phyloP scores from a whole-genome alignment of 1,140 invertebrate genomes.

The Gonatopus flavifemur region DNA sequence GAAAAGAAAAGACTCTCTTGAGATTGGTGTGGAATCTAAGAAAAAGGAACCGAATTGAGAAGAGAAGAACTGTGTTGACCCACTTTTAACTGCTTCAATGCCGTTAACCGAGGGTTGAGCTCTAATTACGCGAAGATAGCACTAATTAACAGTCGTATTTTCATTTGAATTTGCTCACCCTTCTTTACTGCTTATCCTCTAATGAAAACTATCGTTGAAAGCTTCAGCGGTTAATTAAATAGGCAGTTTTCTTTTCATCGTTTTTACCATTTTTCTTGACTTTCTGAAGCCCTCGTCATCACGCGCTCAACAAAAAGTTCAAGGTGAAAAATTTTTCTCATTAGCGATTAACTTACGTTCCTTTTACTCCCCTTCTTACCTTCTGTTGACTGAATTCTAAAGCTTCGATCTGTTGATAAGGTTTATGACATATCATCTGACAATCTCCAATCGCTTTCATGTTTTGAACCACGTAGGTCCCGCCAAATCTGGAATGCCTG shows the following conservation, averaged over 20 bases:
- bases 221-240: constrained; percentile 23
- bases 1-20: constrained; percentile 1
- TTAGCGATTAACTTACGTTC: neutral
- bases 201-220: constrained; percentile 36
- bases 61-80: constrained; percentile 32
- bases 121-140: constrained; percentile 46
- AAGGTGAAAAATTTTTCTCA: neutral
- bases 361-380: constrained; percentile 31
- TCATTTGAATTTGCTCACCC: constrained; percentile 26
- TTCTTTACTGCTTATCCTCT: constrained; percentile 26
- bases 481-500: constrained; percentile 89
- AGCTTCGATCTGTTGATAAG: constrained; percentile 72
- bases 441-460: constrained; percentile 93
- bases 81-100: constrained; percentile 36
- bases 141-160: constrained; percentile 49
- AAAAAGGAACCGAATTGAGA: constrained; percentile 5
- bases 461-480: constrained; percentile 88
- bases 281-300: no score
- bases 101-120: constrained; percentile 37
- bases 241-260: constrained; percentile 20
- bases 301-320: no score
- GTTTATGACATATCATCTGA: constrained; percentile 82
- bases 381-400: constrained; percentile 80
- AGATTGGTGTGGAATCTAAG: neutral
- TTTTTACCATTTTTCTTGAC: neutral